Conservation (phyloP, 2,797 vertebrate species). For the Triplophysa bombifrons region DNA sequence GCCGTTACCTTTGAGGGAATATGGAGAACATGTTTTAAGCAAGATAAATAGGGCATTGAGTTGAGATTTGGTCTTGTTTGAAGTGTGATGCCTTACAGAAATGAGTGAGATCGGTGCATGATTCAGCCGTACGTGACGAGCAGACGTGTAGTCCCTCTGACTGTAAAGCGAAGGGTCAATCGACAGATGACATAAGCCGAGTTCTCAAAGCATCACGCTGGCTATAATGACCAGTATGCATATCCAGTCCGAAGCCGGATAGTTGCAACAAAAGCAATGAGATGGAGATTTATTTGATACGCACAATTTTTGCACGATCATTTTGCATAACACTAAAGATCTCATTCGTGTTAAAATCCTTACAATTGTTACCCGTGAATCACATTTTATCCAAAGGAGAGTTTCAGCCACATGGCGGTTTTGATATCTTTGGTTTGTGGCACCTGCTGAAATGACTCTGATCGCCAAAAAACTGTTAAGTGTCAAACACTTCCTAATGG, state of each 20-base stretch:
- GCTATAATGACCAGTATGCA: slow-evolving; percentile 15
- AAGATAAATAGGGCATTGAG: slow-evolving; percentile 83
- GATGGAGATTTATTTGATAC: not conserved
- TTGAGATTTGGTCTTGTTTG: slow-evolving; percentile 81
- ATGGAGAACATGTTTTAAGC: slow-evolving; percentile 84
- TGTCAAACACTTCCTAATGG: slow-evolving; percentile 33
- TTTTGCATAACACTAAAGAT: not conserved
- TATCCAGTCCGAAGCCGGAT: not conserved
- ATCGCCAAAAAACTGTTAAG: slow-evolving; percentile 18
- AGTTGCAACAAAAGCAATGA: not conserved
- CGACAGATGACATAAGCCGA: not conserved
- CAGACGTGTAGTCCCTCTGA: not conserved
- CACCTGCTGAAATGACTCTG: slow-evolving; percentile 25
- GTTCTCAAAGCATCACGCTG: slow-evolving; percentile 8
- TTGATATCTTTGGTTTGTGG: slow-evolving; percentile 38
- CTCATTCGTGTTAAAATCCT: not conserved
- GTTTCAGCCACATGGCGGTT: slow-evolving; percentile 21
- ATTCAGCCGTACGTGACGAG: not conserved
- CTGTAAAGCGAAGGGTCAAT: slow-evolving; percentile 19
- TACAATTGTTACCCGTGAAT: not conserved
- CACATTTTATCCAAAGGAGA: not conserved
- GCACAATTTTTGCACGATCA: no score
- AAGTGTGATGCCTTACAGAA: slow-evolving; percentile 77
- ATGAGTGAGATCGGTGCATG: slow-evolving; percentile 9
- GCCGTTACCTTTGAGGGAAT: slow-evolving; percentile 70